A percentile compares a stretch with the other conserved stretches of the same genome.
Evolutionary conservation across 2,113 vertebrate genomes (phyloP).

Genomic region (Corythornis madagascariensis): DNA sequence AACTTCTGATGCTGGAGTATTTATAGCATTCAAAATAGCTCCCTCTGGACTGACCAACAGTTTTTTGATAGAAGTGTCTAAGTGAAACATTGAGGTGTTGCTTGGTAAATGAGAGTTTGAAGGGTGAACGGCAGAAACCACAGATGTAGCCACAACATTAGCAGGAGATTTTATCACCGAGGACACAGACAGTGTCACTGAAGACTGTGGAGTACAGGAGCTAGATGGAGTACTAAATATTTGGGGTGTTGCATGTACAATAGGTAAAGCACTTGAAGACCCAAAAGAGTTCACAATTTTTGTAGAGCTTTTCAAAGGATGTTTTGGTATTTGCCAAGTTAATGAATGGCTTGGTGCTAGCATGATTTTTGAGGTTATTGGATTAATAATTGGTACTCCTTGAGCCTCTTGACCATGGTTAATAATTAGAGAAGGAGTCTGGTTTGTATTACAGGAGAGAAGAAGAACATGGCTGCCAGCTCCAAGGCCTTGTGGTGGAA

Average conservation of each 20-base stretch:
- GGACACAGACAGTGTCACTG: constrained; percentile 56
- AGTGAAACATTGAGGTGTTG: constrained; percentile 72
- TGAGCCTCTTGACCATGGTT: constrained; percentile 65
- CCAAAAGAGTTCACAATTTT: constrained; percentile 80
- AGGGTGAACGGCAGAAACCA: constrained; percentile 61
- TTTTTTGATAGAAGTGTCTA: constrained; percentile 81
- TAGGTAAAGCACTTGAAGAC: constrained; percentile 76
- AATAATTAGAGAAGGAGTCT: constrained; percentile 63
- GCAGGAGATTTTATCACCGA: constrained; percentile 67
- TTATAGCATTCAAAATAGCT: constrained; percentile 86
- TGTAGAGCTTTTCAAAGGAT: constrained; percentile 75
- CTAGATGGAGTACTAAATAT: constrained; percentile 71
- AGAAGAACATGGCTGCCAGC: constrained; percentile 92
- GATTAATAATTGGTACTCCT: constrained; percentile 37
- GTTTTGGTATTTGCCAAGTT: constrained; percentile 69
- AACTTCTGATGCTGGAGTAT: constrained; percentile 71
- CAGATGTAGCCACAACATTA: constrained; percentile 53
- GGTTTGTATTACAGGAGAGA: constrained; percentile 82
- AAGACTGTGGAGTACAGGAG: constrained; percentile 63
- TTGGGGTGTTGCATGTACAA: constrained; percentile 79
- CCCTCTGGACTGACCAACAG: constrained; percentile 90
- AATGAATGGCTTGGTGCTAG: constrained; percentile 62
- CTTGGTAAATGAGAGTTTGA: constrained; percentile 62
- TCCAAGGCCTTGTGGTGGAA: constrained; percentile 92
- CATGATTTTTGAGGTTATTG: constrained; percentile 65